A percentile compares a stretch with the other conserved stretches of the same genome.
Conservation (phyloP, 2,797 vertebrate genomes). For the Acridotheres tristis region DNA sequence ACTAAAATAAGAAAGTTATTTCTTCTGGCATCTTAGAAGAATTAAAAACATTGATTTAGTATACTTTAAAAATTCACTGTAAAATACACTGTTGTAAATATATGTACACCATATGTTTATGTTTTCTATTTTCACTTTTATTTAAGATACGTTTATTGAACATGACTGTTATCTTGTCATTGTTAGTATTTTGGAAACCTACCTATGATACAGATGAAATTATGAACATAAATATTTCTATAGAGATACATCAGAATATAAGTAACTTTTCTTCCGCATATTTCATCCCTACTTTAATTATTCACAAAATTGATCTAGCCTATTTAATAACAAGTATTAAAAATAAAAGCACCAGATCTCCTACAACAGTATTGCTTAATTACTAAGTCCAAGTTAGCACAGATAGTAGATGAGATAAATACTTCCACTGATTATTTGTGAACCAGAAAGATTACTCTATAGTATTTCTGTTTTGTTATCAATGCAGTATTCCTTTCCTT, state of each 20-base stretch:
- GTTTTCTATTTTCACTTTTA: not conserved
- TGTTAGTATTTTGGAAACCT: not conserved
- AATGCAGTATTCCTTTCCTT: not conserved
- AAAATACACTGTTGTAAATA: not conserved
- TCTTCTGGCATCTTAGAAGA: constrained; percentile 11
- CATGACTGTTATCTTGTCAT: not conserved
- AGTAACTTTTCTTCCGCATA: not conserved
- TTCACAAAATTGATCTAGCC: not conserved
- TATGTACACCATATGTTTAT: not conserved
- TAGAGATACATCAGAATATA: not conserved
- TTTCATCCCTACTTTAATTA: not conserved
- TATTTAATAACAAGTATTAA: not conserved
- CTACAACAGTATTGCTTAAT: not conserved
- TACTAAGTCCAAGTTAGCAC: not conserved
- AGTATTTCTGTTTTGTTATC: not conserved
- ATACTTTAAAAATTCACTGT: not conserved
- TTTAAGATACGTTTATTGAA: not conserved
- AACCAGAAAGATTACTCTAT: not conserved
- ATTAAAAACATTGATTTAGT: not conserved
- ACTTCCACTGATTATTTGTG: not conserved
- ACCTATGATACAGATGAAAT: not conserved
- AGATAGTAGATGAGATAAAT: not conserved
- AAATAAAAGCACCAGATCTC: not conserved
- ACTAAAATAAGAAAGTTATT: constrained; percentile 27
- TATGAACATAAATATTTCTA: not conserved